Conservation (phyloP, 2,797 vertebrate genomes). For the Leptodactylus fallax region DNA sequence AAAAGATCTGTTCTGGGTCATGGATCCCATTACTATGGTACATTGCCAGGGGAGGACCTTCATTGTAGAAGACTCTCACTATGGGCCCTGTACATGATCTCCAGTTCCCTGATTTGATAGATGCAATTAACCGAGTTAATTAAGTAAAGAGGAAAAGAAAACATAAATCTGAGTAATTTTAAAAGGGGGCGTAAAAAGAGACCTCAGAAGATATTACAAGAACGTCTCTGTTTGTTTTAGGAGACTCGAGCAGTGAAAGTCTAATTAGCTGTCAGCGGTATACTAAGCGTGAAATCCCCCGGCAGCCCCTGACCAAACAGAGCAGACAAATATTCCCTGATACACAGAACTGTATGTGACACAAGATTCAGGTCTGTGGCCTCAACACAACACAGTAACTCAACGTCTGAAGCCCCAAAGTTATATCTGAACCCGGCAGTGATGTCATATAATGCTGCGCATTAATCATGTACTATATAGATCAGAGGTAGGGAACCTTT, state of each 20-base stretch:
- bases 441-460: neutral
- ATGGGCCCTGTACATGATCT: neutral
- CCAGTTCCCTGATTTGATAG: constrained; percentile 21
- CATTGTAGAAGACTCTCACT: neutral
- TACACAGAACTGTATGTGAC: neutral
- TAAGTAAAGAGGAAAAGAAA: constrained; percentile 44
- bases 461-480: neutral
- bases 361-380: too few species aligned
- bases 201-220: constrained; percentile 29
- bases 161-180: neutral
- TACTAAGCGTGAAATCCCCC: neutral
- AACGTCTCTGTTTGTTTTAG: constrained; percentile 27
- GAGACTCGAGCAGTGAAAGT: neutral
- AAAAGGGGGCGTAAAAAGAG: neutral
- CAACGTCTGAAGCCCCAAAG: neutral
- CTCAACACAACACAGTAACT: neutral
- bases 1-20: neutral
- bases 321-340: neutral
- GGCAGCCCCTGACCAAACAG: neutral
- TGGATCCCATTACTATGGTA: neutral
- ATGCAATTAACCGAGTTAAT: constrained; percentile 51
- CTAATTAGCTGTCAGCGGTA: constrained; percentile 43
- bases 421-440: too few species aligned
- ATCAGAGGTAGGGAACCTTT: too few species aligned
- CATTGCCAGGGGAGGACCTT: neutral